Percentiles rank a stretch among this genome's conserved stretches.
Conservation (phyloP, 2,888 invertebrate genomes). For the Shargacucullia verbasci region DNA sequence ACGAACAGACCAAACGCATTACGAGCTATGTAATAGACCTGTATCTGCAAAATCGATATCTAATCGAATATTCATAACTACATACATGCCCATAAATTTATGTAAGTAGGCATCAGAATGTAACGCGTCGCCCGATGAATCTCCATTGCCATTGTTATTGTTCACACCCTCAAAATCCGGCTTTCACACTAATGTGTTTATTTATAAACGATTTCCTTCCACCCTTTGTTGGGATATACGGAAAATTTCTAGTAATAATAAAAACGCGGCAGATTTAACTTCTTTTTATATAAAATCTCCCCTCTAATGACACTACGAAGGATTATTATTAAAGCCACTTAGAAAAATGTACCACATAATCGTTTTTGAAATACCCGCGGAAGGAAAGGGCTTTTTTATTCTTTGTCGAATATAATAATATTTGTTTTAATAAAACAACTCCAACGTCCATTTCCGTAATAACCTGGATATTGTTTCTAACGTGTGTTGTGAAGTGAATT, state of each 20-base stretch:
- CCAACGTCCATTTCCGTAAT: no score
- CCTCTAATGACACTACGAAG: no score
- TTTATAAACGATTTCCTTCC: slow-evolving; percentile 71
- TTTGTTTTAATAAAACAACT: no score
- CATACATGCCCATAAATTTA: slow-evolving; percentile 32
- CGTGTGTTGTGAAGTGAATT: no score
- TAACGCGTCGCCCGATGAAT: slow-evolving; percentile 53
- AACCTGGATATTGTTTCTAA: no score
- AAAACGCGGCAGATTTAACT: slow-evolving; percentile 1
- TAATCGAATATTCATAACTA: slow-evolving; percentile 42
- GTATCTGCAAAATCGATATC: slow-evolving; percentile 23
- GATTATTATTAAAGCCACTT: no score
- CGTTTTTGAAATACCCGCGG: no score
- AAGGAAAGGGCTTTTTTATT: no score
- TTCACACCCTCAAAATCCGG: slow-evolving; percentile 74
- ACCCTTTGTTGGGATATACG: slow-evolving; percentile 58
- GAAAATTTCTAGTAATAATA: slow-evolving; percentile 9
- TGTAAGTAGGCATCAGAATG: slow-evolving; percentile 37
- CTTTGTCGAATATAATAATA: no score
- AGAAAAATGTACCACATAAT: no score
- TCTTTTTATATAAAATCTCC: not conserved
- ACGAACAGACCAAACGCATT: slow-evolving; percentile 21
- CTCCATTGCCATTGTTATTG: slow-evolving; percentile 61
- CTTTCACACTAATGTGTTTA: slow-evolving; percentile 84
- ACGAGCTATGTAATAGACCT: slow-evolving; percentile 2